phyloP scores from a whole-genome alignment of 2,113 vertebrate species.

The Struthidea cinerea region DNA sequence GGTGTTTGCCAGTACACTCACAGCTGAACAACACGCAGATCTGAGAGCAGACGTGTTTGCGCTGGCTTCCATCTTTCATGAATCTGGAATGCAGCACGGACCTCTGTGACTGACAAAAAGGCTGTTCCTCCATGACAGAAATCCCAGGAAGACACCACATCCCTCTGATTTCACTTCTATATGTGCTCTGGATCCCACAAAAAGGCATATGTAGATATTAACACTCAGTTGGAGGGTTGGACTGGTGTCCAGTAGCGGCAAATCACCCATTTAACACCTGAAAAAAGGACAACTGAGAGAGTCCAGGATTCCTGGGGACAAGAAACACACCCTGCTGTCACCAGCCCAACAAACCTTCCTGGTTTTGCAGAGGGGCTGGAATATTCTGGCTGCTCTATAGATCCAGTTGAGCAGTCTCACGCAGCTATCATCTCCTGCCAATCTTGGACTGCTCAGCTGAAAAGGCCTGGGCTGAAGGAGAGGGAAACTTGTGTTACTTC shows the following conservation, averaged over 20 bases:
- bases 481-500: neutral
- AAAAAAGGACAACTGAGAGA: neutral
- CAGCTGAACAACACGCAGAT: neutral
- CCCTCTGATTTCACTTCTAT: neutral
- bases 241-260: neutral
- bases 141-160: constrained; percentile 14
- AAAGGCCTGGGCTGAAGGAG: neutral
- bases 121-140: constrained; percentile 28
- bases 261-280: neutral
- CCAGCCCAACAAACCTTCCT: neutral
- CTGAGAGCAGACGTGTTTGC: neutral
- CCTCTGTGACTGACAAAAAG: constrained; percentile 24
- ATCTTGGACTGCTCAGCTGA: neutral
- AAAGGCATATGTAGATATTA: neutral
- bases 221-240: neutral
- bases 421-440: neutral
- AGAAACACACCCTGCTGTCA: neutral
- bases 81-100: constrained; percentile 37
- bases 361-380: neutral
- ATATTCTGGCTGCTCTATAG: neutral
- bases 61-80: constrained; percentile 24
- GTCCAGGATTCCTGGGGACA: neutral
- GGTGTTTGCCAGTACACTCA: neutral
- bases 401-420: neutral
- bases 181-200: neutral